Percentiles rank a stretch among this genome's conserved stretches.
These are phyloP conservation scores for Chaetophractus vellerosus DNA, from an alignment of 2,797 vertebrate species.

Conservation along the genomic window DNA sequence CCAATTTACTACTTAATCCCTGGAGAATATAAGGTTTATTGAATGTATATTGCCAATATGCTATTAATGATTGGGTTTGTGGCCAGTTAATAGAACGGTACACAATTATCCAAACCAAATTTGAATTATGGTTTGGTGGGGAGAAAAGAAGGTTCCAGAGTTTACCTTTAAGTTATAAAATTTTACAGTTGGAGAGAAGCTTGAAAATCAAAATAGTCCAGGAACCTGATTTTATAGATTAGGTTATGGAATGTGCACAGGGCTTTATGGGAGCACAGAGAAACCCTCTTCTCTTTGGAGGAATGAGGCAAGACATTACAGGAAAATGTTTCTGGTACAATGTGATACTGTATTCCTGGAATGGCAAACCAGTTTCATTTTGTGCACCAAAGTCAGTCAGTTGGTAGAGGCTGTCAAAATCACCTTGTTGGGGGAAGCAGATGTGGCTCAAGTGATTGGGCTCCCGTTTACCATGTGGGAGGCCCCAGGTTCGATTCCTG, in stretches of 20 bases:
- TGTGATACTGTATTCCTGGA: rapidly evolving
- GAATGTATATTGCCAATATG: not conserved
- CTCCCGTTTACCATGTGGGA: too few species aligned
- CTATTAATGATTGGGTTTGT: constrained; percentile 12
- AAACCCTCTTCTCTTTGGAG: not conserved
- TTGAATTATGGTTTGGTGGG: constrained; percentile 31
- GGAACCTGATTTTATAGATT: not conserved
- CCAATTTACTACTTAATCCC: not conserved
- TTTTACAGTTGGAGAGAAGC: not conserved
- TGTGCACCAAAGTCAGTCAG: not conserved
- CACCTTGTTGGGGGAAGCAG: too few species aligned
- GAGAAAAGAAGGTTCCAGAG: not conserved
- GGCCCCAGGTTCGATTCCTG: too few species aligned
- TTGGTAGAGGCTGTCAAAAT: not conserved
- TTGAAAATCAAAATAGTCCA: not conserved
- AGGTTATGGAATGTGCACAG: not conserved
- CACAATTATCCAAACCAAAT: not conserved
- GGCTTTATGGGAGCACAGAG: not conserved
- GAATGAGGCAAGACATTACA: rapidly evolving
- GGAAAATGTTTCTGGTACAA: not conserved
- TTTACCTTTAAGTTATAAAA: not conserved
- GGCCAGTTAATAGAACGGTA: constrained; percentile 11
- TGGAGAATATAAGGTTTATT: constrained; percentile 26
- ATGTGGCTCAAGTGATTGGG: too few species aligned
- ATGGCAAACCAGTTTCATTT: not conserved